A percentile compares a stretch with the other conserved stretches of the same genome.
Evolutionary conservation across 2,888 invertebrate species (phyloP).

Genomic region (Adela reaumurella): DNA sequence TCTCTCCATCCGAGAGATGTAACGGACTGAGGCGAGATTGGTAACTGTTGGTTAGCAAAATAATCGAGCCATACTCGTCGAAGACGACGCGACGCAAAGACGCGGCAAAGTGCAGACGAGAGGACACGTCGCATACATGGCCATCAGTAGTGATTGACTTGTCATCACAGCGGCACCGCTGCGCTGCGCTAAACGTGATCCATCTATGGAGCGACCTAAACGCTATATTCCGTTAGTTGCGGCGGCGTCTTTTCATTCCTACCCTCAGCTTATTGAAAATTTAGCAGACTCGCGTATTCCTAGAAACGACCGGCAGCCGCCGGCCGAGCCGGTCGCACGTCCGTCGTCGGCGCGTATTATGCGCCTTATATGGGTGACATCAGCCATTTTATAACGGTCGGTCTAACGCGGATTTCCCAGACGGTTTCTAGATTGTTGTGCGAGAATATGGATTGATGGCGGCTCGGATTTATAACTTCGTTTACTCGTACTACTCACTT

Average conservation of each 20-base stretch:
- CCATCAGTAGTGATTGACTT: background rate
- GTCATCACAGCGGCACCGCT: background rate
- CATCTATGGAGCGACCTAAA: background rate
- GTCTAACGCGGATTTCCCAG: constrained; percentile 23
- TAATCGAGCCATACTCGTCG: no score
- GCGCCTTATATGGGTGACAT: constrained; percentile 35
- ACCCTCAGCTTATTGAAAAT: constrained; percentile 25
- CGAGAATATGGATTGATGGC: background rate
- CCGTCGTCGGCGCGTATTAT: constrained; percentile 15
- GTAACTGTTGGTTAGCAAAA: no score
- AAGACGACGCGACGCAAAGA: no score
- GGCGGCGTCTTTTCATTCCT: constrained; percentile 2
- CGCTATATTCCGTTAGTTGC: no score
- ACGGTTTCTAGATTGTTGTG: constrained; percentile 14
- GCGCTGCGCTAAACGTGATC: background rate
- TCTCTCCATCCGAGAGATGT: no score
- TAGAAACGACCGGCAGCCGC: constrained; percentile 4
- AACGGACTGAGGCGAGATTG: no score
- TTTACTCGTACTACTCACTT: background rate
- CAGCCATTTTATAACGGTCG: constrained; percentile 38
- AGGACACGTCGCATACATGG: no score
- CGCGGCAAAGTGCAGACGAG: no score
- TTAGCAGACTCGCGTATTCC: constrained; percentile 19
- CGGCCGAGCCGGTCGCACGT: constrained; percentile 17
- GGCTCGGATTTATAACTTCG: background rate